A percentile compares a stretch with the other conserved stretches of the same genome.
phyloP scores from a whole-genome alignment of 2,113 vertebrate genomes.

The Leptodactylus fuscus region DNA sequence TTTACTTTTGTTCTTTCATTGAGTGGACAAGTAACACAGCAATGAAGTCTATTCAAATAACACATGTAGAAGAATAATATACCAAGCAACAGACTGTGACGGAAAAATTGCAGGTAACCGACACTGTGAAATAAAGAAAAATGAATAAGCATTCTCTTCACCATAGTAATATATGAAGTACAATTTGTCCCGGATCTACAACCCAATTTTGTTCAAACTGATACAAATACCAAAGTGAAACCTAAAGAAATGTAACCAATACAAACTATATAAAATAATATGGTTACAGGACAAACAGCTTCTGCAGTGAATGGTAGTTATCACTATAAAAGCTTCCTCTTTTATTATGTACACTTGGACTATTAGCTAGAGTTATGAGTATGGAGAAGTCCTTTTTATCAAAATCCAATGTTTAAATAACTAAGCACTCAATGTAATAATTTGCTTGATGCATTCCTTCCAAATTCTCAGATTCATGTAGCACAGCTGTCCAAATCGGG shows the following conservation, averaged over 20 bases:
- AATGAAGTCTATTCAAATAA: background rate
- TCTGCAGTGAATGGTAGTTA: background rate
- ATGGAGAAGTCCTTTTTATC: slow-evolving; percentile 37
- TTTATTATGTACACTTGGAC: slow-evolving; percentile 34
- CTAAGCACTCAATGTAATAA: background rate
- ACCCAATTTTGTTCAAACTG: background rate
- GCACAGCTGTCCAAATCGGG: background rate
- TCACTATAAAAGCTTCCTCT: slow-evolving; percentile 37
- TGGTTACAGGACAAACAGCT: background rate
- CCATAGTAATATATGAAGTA: background rate
- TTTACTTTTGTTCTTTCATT: background rate
- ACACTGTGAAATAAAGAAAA: background rate
- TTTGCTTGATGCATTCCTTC: slow-evolving; percentile 1
- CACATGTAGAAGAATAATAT: background rate
- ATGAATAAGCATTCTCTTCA: background rate
- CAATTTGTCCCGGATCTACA: too few relatives aligned
- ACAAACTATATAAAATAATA: slow-evolving; percentile 10
- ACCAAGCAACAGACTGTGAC: background rate
- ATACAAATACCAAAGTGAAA: background rate
- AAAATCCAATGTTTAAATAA: slow-evolving; percentile 4
- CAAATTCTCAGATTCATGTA: background rate
- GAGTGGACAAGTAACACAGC: background rate
- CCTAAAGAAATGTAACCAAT: slow-evolving; percentile 14
- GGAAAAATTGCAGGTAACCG: background rate
- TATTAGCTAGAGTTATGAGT: background rate